Evolutionary conservation across 2,797 vertebrate genomes (phyloP).

Genomic region (Falco cherrug): DNA sequence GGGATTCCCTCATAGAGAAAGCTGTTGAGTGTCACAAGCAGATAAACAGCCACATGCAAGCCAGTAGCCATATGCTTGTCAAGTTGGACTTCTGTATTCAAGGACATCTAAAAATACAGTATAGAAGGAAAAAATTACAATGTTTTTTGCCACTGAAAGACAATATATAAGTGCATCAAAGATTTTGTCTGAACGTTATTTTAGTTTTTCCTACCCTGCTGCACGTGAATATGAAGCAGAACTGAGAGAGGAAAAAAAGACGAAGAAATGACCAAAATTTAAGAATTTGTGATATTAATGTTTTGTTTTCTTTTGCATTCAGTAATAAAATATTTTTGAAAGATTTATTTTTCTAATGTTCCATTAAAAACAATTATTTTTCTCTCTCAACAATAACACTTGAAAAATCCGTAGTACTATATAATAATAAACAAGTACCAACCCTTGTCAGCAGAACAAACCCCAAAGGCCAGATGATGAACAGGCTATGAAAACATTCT

Average conservation of each 20-base stretch:
- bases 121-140: not conserved
- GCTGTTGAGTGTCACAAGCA: not conserved
- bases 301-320: not conserved
- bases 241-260: not conserved
- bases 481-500: conserved; percentile 49
- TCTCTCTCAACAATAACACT: not conserved
- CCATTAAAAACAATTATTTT: not conserved
- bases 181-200: not conserved
- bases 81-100: not conserved
- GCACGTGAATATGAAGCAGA: not conserved
- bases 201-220: not conserved
- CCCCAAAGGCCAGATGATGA: conserved; percentile 22
- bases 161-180: not conserved
- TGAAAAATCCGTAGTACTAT: conserved; percentile 21
- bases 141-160: not conserved
- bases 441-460: conserved; percentile 28
- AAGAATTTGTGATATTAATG: not conserved
- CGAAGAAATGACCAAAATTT: not conserved
- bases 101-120: not conserved
- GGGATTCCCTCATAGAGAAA: not conserved
- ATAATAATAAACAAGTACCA: conserved; percentile 30
- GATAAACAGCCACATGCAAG: not conserved
- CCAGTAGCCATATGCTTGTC: not conserved
- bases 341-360: not conserved
- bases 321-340: not conserved